A percentile compares a stretch with the other conserved stretches of the same genome.
phyloP scores from a whole-genome alignment of 2,888 invertebrate species.

The Macroteleia sp. region DNA sequence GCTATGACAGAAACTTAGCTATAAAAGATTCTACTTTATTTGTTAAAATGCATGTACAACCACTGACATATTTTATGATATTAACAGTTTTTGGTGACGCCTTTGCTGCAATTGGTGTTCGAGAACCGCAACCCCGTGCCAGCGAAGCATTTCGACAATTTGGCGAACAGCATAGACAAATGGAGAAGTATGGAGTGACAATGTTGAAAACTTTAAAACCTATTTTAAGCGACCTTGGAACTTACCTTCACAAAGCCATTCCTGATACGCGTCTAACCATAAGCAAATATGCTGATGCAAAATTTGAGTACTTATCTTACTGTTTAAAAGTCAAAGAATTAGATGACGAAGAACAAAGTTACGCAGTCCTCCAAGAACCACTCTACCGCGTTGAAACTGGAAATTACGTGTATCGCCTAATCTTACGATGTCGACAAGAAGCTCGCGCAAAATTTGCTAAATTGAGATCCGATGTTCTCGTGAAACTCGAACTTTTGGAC shows the following conservation, averaged over 20 bases:
- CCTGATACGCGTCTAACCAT: constrained; percentile 99
- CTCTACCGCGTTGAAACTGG: constrained; percentile 99
- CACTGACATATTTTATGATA: too few relatives aligned
- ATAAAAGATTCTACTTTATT: too few relatives aligned
- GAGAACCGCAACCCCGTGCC: constrained; percentile 97
- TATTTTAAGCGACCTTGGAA: constrained; percentile 96
- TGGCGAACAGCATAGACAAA: constrained; percentile 95
- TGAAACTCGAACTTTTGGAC: constrained; percentile 98
- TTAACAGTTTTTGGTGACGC: constrained; percentile 93
- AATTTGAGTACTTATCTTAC: constrained; percentile 99
- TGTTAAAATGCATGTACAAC: too few relatives aligned
- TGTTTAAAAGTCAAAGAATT: constrained; percentile 99
- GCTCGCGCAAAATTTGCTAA: constrained; percentile 94
- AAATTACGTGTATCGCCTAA: constrained; percentile 98
- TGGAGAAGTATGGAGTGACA: constrained; percentile 95
- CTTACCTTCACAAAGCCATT: constrained; percentile 98
- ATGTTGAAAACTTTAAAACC: constrained; percentile 97
- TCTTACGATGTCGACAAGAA: constrained; percentile 97
- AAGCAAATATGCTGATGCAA: constrained; percentile 98
- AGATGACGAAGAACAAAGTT: constrained; percentile 99
- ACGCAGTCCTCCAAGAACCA: constrained; percentile 96
- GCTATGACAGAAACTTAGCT: too few relatives aligned
- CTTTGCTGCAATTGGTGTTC: constrained; percentile 96
- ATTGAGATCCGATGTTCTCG: constrained; percentile 94
- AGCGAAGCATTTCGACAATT: constrained; percentile 97